Conservation (phyloP, 2,797 vertebrate species). For the Coregonus sp. region DNA sequence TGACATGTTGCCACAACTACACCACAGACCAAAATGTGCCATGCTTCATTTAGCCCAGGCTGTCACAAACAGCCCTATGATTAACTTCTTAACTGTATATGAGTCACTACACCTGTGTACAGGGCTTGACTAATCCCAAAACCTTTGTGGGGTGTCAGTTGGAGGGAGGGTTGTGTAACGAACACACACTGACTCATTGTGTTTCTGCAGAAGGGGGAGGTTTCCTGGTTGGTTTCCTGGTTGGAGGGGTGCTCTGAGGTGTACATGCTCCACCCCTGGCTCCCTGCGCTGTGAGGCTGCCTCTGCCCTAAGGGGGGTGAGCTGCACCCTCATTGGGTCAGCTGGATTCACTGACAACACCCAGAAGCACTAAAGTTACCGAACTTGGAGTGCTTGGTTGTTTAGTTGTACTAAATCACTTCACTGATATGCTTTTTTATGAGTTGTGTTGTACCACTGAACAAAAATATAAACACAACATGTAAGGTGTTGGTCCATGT, state of each 20-base stretch:
- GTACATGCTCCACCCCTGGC: conserved; percentile 44
- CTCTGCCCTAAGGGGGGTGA: conserved; percentile 57
- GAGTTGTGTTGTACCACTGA: no score
- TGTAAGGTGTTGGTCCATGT: no score
- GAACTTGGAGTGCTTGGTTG: no score
- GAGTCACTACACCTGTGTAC: conserved; percentile 31
- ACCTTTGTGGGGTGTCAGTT: conserved; percentile 46
- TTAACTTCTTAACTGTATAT: conserved; percentile 24
- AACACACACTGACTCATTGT: conserved; percentile 23
- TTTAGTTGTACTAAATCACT: no score
- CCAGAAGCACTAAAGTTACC: background rate
- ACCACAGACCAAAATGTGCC: conserved; percentile 22
- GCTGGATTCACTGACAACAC: conserved; percentile 46
- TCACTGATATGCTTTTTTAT: no score
- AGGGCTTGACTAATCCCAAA: conserved; percentile 46
- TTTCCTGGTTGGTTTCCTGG: conserved; percentile 26
- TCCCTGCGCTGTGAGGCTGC: conserved; percentile 40
- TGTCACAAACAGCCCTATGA: conserved; percentile 55
- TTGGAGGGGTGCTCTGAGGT: conserved; percentile 52
- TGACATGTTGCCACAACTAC: conserved; percentile 35
- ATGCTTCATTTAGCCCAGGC: conserved; percentile 14
- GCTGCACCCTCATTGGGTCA: conserved; percentile 62
- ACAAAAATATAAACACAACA: no score
- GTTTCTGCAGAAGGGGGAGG: conserved; percentile 35
- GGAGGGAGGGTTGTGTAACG: conserved; percentile 26